Evolutionary conservation across 2,113 vertebrate genomes (phyloP), one percentile per base, ranked within the genome.

Genomic region (Scophthalmus maximus): DNA sequence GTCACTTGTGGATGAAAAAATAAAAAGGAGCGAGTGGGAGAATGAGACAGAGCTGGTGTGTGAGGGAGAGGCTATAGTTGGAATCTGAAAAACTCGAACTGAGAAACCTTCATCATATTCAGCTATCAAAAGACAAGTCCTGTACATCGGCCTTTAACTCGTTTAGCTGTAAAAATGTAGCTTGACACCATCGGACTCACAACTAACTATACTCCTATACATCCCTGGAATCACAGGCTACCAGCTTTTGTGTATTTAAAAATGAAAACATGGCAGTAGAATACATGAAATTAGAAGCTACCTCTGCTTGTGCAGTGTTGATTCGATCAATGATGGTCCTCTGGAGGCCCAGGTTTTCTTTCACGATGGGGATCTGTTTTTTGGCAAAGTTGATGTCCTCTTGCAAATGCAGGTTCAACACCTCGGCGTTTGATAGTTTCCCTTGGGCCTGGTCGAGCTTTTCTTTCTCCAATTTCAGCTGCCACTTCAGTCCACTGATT

Each of bases 271-370:
- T 27, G 9, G 6, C 12, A 36, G 58, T 9, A 38, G 7, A 50
- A 34, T 55, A 18, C 46, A 52, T 55, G 0, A 18, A 46, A 58
- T 47, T 15, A 57, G 9, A 56, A 3, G 11, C 32, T 90, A 96
- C 94, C 93, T 96, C 81, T 14, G 14, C 22, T 73, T 91, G 87
- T 40, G 83, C 74, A 3, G 50, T 10, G 25, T 72, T 78, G 29
- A 88, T 69, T 42, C 87, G 64, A n/a, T 46, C 72, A 55, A 91
- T 74, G 67, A 85, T 42, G 47, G 69, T 56, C 14, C 11, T 44
- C 71, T 96, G 95, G 5, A 89, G 57, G 14, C 82, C 81, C 53
- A 91, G 62, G 68, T 96, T 96, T 85, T 93, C 91, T 67, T 91
- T 91, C 78, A 96, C 80, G 15, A 95, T 90, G 73, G 92, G 91